phyloP scores from a whole-genome alignment of 2,113 vertebrate species.

The Ophthalmolycus amberensis region DNA sequence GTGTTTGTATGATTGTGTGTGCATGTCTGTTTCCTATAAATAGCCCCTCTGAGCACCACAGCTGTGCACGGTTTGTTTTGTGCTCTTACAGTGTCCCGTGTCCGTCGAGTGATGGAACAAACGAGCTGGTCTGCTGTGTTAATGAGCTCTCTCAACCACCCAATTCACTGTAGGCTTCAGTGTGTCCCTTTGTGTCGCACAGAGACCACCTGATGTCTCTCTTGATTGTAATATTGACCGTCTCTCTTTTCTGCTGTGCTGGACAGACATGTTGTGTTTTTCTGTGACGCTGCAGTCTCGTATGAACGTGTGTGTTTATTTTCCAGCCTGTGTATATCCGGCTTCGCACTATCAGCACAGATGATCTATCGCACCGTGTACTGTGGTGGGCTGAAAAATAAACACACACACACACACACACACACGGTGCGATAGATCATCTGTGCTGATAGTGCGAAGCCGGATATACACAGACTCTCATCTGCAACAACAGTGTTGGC shows the following conservation, averaged over 20 bases:
- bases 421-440: slow-evolving; percentile 65
- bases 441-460: slow-evolving; percentile 61
- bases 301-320: slow-evolving; percentile 10
- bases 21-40: slow-evolving; percentile 45
- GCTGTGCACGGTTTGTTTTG: slow-evolving; percentile 36
- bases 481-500: slow-evolving; percentile 74
- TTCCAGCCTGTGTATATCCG: slow-evolving; percentile 60
- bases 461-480: slow-evolving; percentile 68
- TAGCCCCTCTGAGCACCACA: slow-evolving; percentile 34
- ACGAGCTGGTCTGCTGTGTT: slow-evolving; percentile 18
- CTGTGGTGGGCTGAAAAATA: neutral
- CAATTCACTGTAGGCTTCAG: slow-evolving; percentile 21
- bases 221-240: slow-evolving; percentile 29
- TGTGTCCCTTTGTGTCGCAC: slow-evolving; percentile 21
- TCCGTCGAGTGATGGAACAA: slow-evolving; percentile 22
- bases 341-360: slow-evolving; percentile 62
- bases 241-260: slow-evolving; percentile 15
- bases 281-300: slow-evolving; percentile 5
- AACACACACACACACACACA: neutral
- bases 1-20: slow-evolving; percentile 10
- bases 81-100: slow-evolving; percentile 22
- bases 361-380: slow-evolving; percentile 66
- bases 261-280: slow-evolving; percentile 11
- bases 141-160: slow-evolving; percentile 40
- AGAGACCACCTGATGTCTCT: slow-evolving; percentile 21